Evolutionary conservation across 2,113 vertebrate species (phyloP).

Genomic region (Sturnus vulgaris): DNA sequence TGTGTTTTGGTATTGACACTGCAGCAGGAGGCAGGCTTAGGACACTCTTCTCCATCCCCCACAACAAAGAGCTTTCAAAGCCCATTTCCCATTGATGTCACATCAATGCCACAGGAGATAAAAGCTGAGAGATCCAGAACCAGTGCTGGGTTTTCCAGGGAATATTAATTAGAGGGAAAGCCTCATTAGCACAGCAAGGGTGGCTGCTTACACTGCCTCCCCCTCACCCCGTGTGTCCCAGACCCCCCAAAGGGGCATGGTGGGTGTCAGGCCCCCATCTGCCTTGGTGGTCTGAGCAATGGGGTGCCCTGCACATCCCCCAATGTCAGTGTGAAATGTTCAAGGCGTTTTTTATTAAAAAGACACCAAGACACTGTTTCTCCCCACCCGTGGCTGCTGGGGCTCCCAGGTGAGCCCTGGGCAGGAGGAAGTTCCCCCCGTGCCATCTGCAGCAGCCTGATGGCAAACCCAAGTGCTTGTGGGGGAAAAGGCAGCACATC

Average conservation of each 20-base stretch:
- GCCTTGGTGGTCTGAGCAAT: background rate
- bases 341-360: background rate
- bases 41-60: background rate
- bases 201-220: fast-evolving
- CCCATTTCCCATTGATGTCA: conserved; percentile 7
- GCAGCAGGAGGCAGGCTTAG: background rate
- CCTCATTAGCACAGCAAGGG: background rate
- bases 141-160: background rate
- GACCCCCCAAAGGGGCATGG: background rate
- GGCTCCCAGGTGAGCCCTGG: background rate
- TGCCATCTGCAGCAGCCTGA: background rate
- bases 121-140: conserved; percentile 26
- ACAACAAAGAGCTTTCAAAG: conserved; percentile 45
- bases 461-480: background rate
- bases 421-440: background rate
- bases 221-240: fast-evolving
- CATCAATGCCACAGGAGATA: conserved; percentile 23
- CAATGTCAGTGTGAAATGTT: fast-evolving
- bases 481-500: background rate
- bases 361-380: background rate
- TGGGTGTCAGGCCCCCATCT: background rate
- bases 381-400: fast-evolving
- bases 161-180: conserved; percentile 37
- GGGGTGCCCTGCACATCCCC: background rate
- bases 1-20: background rate